phyloP scores from a whole-genome alignment of 2,113 vertebrate species.

The Nothobranchius furzeri region DNA sequence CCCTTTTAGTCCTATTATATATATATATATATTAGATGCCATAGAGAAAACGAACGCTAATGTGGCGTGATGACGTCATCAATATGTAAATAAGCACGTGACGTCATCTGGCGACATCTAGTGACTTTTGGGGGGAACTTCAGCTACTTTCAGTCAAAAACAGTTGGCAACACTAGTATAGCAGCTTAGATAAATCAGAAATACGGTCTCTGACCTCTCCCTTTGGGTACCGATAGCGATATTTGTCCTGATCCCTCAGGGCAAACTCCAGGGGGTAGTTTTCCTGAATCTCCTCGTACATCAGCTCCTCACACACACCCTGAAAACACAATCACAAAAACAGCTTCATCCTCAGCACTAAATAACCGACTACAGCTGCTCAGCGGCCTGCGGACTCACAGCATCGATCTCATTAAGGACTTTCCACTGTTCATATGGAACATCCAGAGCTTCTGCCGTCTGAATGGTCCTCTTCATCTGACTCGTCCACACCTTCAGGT shows the following conservation, averaged over 20 bases:
- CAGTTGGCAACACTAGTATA: too few species aligned
- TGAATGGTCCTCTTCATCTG: conserved; percentile 99
- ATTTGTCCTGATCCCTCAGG: conserved; percentile 97
- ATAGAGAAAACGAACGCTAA: too few species aligned
- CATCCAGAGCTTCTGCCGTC: conserved; percentile 90
- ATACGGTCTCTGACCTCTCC: conserved; percentile 86
- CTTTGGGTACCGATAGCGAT: conserved; percentile 97
- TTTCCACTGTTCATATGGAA: conserved; percentile 99
- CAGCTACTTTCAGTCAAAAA: too few species aligned
- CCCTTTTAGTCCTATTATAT: too few species aligned
- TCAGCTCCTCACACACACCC: conserved; percentile 98
- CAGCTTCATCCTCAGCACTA: conserved; percentile 32
- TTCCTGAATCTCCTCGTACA: conserved; percentile 96
- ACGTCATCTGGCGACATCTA: too few species aligned
- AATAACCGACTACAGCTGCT: background rate
- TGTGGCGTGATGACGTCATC: too few species aligned
- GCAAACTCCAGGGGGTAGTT: conserved; percentile 93
- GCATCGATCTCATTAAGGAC: conserved; percentile 97
- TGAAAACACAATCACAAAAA: conserved; percentile 56
- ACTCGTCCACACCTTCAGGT: conserved; percentile 98
- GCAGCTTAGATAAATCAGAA: too few species aligned
- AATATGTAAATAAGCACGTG: too few species aligned
- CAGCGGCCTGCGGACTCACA: conserved; percentile 68
- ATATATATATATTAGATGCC: too few species aligned
- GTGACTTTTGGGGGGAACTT: too few species aligned